A percentile compares a stretch with the other conserved stretches of the same genome.
These are phyloP conservation scores for Carassius gibelio DNA, from an alignment of 2,113 vertebrate species.

Conservation along the genomic window DNA sequence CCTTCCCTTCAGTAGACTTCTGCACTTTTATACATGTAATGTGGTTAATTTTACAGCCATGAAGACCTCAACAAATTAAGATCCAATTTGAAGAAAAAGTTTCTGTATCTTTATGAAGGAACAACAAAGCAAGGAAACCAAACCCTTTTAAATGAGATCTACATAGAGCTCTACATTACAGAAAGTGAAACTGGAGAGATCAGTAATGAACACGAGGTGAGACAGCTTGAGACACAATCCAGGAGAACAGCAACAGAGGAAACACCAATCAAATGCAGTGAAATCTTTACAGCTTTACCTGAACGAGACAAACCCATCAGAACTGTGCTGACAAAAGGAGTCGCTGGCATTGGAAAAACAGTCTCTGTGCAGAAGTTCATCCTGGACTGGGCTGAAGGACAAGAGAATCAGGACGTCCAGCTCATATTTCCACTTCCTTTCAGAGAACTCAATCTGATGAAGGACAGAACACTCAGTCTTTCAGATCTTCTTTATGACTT, in stretches of 20 bases:
- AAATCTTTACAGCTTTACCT: neutral
- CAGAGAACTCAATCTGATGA: neutral
- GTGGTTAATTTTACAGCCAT: neutral
- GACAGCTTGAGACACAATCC: constrained; percentile 4
- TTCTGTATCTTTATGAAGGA: neutral
- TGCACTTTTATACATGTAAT: too few species aligned
- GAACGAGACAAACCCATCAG: constrained; percentile 9
- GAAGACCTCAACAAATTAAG: neutral
- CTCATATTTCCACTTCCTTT: constrained; percentile 13
- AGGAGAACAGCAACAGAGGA: neutral
- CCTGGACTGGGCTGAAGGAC: constrained; percentile 12
- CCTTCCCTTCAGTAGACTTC: too few species aligned
- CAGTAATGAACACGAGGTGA: constrained; percentile 23
- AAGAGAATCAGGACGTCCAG: neutral
- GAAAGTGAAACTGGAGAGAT: constrained; percentile 14
- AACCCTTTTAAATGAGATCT: constrained; percentile 41
- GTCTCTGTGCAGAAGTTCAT: constrained; percentile 14
- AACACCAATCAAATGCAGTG: neutral
- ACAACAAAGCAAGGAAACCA: neutral
- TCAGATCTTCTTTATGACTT: neutral
- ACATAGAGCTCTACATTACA: constrained; percentile 48
- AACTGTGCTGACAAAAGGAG: constrained; percentile 9
- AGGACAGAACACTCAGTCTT: neutral
- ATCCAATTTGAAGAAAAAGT: neutral
- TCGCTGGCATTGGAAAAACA: constrained; percentile 16